Conservation (phyloP, 2,113 vertebrate species). For the Meleagris gallopavo region DNA sequence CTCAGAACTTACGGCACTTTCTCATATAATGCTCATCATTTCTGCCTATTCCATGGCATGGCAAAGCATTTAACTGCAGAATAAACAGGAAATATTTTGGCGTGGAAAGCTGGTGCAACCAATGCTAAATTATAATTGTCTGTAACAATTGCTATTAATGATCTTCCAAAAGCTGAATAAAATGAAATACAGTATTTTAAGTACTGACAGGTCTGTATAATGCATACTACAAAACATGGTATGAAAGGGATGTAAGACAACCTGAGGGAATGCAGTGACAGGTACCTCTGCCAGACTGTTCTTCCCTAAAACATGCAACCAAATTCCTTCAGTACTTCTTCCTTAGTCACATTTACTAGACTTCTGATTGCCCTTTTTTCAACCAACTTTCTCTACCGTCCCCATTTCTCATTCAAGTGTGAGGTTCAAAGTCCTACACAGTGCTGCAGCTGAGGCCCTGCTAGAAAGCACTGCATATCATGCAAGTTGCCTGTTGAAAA, state of each 20-base stretch:
- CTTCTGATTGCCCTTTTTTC: background rate
- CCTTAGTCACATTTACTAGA: background rate
- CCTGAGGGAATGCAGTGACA: background rate
- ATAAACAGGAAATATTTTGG: background rate
- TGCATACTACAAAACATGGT: background rate
- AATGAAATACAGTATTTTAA: background rate
- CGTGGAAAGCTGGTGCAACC: background rate
- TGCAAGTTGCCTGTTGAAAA: background rate
- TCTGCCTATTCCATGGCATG: background rate
- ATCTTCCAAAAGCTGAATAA: background rate
- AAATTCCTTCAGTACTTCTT: background rate
- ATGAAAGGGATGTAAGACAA: background rate
- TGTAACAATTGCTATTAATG: background rate
- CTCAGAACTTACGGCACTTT: background rate
- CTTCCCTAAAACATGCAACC: background rate
- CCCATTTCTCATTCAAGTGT: background rate
- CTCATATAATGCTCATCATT: background rate
- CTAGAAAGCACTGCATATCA: background rate
- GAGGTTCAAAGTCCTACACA: background rate
- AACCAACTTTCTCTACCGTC: background rate
- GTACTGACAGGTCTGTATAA: background rate
- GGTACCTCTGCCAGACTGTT: background rate
- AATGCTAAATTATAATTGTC: background rate
- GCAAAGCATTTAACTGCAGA: background rate
- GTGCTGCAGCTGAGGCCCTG: background rate